Evolutionary conservation across 2,797 vertebrate genomes (phyloP).

Genomic region (Alca torda): DNA sequence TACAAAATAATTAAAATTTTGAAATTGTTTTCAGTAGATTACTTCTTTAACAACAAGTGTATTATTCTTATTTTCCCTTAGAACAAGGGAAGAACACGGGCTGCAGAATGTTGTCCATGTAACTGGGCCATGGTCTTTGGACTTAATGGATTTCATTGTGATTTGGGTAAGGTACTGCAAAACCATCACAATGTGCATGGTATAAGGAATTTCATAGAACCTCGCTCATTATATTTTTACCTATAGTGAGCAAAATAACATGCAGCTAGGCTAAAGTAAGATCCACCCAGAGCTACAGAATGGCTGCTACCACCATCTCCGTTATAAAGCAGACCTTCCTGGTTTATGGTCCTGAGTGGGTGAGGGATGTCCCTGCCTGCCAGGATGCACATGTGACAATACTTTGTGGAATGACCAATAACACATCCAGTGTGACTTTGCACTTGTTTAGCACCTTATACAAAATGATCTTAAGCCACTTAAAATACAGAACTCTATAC

Average conservation of each 20-base stretch:
- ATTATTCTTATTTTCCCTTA: not conserved
- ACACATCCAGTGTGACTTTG: not conserved
- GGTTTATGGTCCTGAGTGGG: rapidly evolving
- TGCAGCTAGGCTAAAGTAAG: not conserved
- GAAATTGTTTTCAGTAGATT: not conserved
- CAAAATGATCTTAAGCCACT: not conserved
- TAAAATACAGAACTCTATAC: not conserved
- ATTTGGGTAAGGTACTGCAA: not conserved
- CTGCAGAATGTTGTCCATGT: not conserved
- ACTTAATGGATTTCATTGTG: not conserved
- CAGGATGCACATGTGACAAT: rapidly evolving
- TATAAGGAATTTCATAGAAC: not conserved
- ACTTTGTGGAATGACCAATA: not conserved
- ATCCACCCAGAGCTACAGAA: not conserved
- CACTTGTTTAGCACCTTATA: not conserved
- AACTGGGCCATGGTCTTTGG: not conserved
- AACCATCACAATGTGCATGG: not conserved
- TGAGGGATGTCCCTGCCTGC: not conserved
- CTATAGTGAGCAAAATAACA: not conserved
- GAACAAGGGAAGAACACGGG: not conserved
- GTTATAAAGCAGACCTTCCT: not conserved
- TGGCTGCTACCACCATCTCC: not conserved
- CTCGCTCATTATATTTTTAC: not conserved
- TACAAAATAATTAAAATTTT: not conserved
- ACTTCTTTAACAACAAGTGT: not conserved